Conservation (phyloP, 2,888 invertebrate species). For the Andrena minutula region DNA sequence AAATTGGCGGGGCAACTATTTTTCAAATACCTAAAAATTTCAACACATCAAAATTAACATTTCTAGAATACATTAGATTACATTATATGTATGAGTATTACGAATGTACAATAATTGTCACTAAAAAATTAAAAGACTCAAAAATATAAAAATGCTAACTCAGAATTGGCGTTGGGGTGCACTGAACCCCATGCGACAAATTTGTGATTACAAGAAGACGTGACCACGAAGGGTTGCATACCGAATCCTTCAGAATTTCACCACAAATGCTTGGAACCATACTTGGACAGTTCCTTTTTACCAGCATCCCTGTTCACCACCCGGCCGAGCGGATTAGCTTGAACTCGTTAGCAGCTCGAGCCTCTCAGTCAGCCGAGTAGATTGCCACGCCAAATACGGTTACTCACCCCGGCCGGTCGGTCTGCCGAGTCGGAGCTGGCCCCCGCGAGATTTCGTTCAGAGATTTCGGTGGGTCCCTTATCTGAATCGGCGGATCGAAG, state of each 20-base stretch:
- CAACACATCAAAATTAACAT: too few relatives aligned
- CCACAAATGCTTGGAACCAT: background rate
- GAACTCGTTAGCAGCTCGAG: slow-evolving; percentile 45
- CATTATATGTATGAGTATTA: too few relatives aligned
- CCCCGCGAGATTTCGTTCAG: slow-evolving; percentile 68
- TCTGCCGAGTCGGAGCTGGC: slow-evolving; percentile 51
- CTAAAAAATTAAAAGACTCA: too few relatives aligned
- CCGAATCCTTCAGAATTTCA: background rate
- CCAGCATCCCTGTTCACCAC: background rate
- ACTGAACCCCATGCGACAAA: too few relatives aligned
- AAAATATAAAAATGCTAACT: too few relatives aligned
- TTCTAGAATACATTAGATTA: too few relatives aligned
- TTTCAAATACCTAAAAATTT: too few relatives aligned
- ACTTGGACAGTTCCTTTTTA: background rate
- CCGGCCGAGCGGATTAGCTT: slow-evolving; percentile 17
- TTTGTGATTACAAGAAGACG: background rate
- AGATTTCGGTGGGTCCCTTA: slow-evolving; percentile 69
- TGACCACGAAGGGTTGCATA: background rate
- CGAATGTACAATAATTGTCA: too few relatives aligned
- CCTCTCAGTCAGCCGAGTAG: slow-evolving; percentile 49
- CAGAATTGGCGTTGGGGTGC: too few relatives aligned
- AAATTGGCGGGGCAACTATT: too few relatives aligned
- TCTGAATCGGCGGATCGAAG: slow-evolving; percentile 75
- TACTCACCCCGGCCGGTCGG: slow-evolving; percentile 71
- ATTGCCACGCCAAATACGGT: slow-evolving; percentile 77